Evolutionary conservation across 2,888 invertebrate species (phyloP).

Genomic region (Callosobruchus maculatus): DNA sequence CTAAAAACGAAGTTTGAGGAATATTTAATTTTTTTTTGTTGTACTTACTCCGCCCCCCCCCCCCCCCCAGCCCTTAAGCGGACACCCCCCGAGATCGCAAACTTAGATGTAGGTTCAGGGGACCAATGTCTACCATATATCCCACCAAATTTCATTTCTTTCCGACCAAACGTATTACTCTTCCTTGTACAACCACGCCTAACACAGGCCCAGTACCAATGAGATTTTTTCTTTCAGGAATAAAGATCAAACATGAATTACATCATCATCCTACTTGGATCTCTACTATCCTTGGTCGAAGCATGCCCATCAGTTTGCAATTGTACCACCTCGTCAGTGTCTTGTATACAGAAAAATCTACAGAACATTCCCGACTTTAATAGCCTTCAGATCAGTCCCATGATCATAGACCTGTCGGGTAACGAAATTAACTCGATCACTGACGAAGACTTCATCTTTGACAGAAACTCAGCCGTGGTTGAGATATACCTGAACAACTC

Average conservation of each 20-base stretch:
- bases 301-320: constrained; percentile 35
- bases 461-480: constrained; percentile 33
- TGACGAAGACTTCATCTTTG: constrained; percentile 35
- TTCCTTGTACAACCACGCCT: no score
- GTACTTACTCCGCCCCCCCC: no score
- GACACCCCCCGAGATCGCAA: no score
- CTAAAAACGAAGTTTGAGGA: no score
- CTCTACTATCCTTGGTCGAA: constrained; percentile 8
- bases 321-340: constrained; percentile 34
- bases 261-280: background rate
- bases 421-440: constrained; percentile 38
- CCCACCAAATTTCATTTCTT: no score
- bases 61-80: no score
- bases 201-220: background rate
- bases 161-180: no score
- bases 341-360: constrained; percentile 34
- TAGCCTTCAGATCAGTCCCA: constrained; percentile 29
- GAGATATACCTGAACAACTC: constrained; percentile 40
- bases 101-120: no score
- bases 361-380: constrained; percentile 37
- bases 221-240: background rate
- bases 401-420: constrained; percentile 40
- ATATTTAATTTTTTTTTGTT: no score
- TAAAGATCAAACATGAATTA: background rate
- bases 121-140: no score